A percentile compares a stretch with the other conserved stretches of the same genome.
Evolutionary conservation across 2,113 vertebrate species (phyloP).

Genomic region (Pyxicephalus adspersus): DNA sequence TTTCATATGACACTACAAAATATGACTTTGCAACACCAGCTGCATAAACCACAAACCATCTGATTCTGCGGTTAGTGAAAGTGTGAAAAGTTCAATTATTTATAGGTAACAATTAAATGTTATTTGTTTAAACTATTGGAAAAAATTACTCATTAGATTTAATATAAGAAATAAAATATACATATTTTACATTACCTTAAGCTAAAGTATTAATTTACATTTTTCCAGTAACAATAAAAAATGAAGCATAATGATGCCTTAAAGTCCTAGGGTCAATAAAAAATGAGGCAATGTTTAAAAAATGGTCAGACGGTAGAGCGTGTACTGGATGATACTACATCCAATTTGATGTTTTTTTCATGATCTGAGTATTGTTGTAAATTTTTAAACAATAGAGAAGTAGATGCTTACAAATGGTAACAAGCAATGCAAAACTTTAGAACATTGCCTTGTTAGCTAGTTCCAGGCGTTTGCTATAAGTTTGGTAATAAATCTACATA

Average conservation of each 20-base stretch:
- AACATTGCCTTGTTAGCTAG: no score
- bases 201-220: neutral
- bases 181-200: neutral
- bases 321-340: no score
- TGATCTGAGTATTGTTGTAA: no score
- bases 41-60: constrained; percentile 90
- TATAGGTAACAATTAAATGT: constrained; percentile 81
- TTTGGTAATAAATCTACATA: no score
- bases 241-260: neutral
- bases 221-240: constrained; percentile 3
- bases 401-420: no score
- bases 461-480: no score
- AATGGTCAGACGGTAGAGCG: neutral
- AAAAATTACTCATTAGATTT: constrained; percentile 68
- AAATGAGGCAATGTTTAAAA: neutral
- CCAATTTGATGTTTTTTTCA: no score
- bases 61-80: constrained; percentile 89
- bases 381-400: no score
- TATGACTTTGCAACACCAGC: constrained; percentile 87
- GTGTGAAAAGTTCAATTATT: constrained; percentile 98
- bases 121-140: constrained; percentile 72
- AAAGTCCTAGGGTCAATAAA: neutral
- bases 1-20: constrained; percentile 95
- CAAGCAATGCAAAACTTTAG: no score
- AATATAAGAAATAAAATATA: neutral